Evolutionary conservation across 2,113 vertebrate genomes (phyloP), one percentile per base, ranked within the genome.

Genomic region (Scolopax mira): DNA sequence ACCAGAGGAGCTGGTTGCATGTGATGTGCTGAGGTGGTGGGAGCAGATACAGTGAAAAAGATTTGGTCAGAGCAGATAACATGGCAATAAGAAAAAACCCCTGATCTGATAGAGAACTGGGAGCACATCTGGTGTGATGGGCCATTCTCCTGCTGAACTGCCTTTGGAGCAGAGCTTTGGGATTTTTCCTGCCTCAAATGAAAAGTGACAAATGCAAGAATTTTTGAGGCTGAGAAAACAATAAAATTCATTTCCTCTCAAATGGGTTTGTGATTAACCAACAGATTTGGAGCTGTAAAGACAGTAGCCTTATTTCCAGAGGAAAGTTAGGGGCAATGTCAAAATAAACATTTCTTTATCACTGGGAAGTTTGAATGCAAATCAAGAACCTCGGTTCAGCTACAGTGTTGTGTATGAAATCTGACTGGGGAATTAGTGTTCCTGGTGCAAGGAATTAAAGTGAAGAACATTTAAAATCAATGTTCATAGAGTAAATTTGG

Each of bases 1-100:
- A 17, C 8, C 66, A 27, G 54, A 4, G 0, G 6, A 33, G 39
- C 39, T 28, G 79, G 3, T 8, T 8, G 58, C 11, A 0, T 18
- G 31, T 8, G 21, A 4, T n/a, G 60, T 18, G 52, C 66, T 33
- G 0, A 4, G 16, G 49, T 9, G 44, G 18, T 22, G 28, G 42
- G 28, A 52, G 33, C 18, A 75, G 48, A 9, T 6, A 14, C 0
- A 18, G 49, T 5, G 37, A 5, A 24, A 31, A 41, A 30, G 52
- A 6, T n/a, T 19, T 41, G 65, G 65, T 30, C 22, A 35, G 30
- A 28, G 46, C 39, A 23, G 52, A 0, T 48, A 35, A 48, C 16
- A 12, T 1, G 3, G 23, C 33, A n/a, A 4, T 15, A 4, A 2
- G 52, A 11, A 37, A 22, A 42, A 58, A 51, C 1, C 6, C 9